Base-by-base conservation (phyloP, 2,888 invertebrate genomes). In the Mesorhabditis belari region DNA sequence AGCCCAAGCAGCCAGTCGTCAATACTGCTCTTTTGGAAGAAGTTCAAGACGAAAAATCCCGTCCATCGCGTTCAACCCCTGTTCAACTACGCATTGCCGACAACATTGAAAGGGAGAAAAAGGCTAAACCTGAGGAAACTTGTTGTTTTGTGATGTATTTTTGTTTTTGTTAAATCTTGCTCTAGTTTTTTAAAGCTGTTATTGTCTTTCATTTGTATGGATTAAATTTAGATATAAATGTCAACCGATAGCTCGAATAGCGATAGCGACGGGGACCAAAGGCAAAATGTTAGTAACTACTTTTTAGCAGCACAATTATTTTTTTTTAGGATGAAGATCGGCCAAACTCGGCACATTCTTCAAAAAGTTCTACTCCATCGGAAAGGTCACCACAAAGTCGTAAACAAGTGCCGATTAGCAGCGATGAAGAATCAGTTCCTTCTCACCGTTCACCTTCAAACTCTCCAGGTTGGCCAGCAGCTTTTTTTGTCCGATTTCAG, bases 1-100 rank as follows among this genome's bases (percentile, higher is more conserved):
- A 70, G 49, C 62, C 65, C 24, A 74, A 74, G 57, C 53, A 63
- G 21, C n/a, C n/a, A n/a, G n/a, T n/a, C n/a, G n/a, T n/a, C n/a
- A n/a, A n/a, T n/a, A n/a, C n/a, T n/a, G n/a, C n/a, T n/a, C n/a
- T n/a, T n/a, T n/a, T n/a, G n/a, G n/a, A n/a, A n/a, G n/a, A n/a
- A n/a, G n/a, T n/a, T n/a, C n/a, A n/a, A n/a, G n/a, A n/a, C n/a
- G n/a, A n/a, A n/a, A n/a, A n/a, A n/a, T n/a, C n/a, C n/a, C n/a
- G n/a, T n/a, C 44, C 44, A n/a, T 9, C 12, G 44, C 12, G 12
- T n/a, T 35, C 44, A 35, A n/a, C 44, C 12, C 44, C 44, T 17
- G 44, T 35, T n/a, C 12, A n/a, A 9, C 44, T 35, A 1, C 12
- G n/a, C 12, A 35, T 35, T n/a, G 44, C n/a, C 12, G n/a, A 35